These are phyloP conservation scores for Myotis myotis DNA, from an alignment of 2,797 vertebrate species.

Conservation along the genomic window DNA sequence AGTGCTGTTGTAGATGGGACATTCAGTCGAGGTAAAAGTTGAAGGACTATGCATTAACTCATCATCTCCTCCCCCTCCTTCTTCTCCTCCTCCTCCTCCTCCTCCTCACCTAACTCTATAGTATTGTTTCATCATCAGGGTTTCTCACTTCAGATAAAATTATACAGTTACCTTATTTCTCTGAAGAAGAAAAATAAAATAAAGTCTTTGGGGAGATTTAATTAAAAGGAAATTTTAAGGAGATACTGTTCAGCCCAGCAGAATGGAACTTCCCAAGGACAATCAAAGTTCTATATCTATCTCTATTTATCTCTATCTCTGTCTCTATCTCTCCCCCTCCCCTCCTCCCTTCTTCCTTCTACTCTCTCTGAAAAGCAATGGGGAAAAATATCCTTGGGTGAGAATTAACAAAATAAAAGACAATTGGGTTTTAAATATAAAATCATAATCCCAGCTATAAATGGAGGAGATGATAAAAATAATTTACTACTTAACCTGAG, in stretches of 20 bases:
- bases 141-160: constrained; percentile 1
- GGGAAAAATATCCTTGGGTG: too few relatives aligned
- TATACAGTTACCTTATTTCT: neutral
- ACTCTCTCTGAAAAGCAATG: too few relatives aligned
- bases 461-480: neutral
- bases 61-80: neutral
- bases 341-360: too few relatives aligned
- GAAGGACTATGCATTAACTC: neutral
- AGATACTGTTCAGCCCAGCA: neutral
- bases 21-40: neutral
- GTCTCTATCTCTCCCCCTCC: too few relatives aligned
- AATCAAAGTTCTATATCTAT: too few relatives aligned
- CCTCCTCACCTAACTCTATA: neutral
- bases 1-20: neutral
- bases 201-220: neutral
- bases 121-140: neutral
- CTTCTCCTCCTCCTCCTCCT: neutral
- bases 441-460: neutral
- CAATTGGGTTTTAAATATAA: constrained; percentile 1
- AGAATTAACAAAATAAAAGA: too few relatives aligned
- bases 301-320: too few relatives aligned
- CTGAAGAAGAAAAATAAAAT: neutral
- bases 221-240: constrained; percentile 7
- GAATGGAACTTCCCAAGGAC: neutral
- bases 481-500: neutral